phyloP scores from a whole-genome alignment of 1,140 invertebrate genomes.

The Nasonia longicornis region DNA sequence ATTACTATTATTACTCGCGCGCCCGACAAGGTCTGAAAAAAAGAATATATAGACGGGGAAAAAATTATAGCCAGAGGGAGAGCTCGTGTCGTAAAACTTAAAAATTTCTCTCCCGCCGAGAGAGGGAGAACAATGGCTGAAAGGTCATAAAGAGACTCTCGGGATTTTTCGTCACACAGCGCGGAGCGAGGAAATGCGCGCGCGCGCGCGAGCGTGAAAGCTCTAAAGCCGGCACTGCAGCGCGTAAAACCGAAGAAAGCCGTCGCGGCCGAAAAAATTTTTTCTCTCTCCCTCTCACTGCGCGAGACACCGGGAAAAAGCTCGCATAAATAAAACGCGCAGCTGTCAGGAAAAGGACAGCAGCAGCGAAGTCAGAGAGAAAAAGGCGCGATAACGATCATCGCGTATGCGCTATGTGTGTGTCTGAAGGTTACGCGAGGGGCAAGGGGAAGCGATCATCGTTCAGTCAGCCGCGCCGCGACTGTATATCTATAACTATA shows the following conservation, averaged over 20 bases:
- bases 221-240: neutral
- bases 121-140: neutral
- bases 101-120: neutral
- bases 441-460: slow-evolving; percentile 34
- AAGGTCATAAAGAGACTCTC: slow-evolving; percentile 9
- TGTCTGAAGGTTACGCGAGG: slow-evolving; percentile 13
- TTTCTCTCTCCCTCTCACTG: neutral
- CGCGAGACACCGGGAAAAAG: neutral
- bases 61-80: neutral
- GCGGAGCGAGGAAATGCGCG: neutral
- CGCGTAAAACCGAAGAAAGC: neutral
- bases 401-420: neutral
- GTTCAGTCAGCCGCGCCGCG: slow-evolving; percentile 34
- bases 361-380: too few species aligned
- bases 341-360: neutral
- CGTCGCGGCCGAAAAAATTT: neutral
- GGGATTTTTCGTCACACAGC: neutral
- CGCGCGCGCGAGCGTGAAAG: neutral
- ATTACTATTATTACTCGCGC: neutral
- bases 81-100: neutral
- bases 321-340: neutral
- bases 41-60: neutral
- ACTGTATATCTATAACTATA: neutral
- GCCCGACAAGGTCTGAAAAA: neutral
- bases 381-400: slow-evolving; percentile 4